Evolutionary conservation across 53 echinoderm and acorn worm species (phyloP).

Genomic region (Arbacia lixula): DNA sequence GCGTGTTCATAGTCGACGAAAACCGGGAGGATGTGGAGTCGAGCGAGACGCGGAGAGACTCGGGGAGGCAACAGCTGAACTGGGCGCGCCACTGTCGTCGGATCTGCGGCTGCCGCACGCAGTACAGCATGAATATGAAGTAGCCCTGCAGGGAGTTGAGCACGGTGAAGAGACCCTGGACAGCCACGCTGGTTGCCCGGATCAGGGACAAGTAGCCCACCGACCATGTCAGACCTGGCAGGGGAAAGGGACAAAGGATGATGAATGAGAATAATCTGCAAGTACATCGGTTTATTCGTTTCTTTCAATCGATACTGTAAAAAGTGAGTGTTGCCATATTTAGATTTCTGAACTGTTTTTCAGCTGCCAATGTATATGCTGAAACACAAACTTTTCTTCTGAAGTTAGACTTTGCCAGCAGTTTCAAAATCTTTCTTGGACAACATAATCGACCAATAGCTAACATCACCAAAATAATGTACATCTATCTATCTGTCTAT

Average conservation of each 20-base stretch:
- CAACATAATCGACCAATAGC: too few species aligned
- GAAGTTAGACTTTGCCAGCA: too few species aligned
- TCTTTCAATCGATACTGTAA: too few species aligned
- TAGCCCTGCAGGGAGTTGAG: conserved; percentile 87
- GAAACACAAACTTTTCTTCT: too few species aligned
- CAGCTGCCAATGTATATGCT: too few species aligned
- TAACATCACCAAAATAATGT: too few species aligned
- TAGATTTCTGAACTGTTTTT: too few species aligned
- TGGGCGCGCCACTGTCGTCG: conserved; percentile 47
- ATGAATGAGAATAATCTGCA: neutral
- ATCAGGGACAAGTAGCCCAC: conserved; percentile 79
- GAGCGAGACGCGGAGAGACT: conserved; percentile 32
- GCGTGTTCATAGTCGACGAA: conserved; percentile 30
- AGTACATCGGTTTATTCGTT: neutral
- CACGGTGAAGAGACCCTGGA: conserved; percentile 77
- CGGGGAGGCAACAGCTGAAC: conserved; percentile 57
- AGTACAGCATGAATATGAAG: conserved; percentile 84
- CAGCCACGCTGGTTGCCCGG: conserved; percentile 64
- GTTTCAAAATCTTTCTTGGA: too few species aligned
- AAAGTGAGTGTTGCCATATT: too few species aligned
- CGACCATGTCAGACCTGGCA: conserved; percentile 72
- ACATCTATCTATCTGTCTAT: too few species aligned
- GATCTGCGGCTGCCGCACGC: conserved; percentile 78
- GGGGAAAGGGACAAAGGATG: neutral
- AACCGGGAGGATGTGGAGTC: conserved; percentile 25